These are phyloP conservation scores for Zelleria hepariella DNA, from an alignment of 2,888 invertebrate species.

Conservation along the genomic window DNA sequence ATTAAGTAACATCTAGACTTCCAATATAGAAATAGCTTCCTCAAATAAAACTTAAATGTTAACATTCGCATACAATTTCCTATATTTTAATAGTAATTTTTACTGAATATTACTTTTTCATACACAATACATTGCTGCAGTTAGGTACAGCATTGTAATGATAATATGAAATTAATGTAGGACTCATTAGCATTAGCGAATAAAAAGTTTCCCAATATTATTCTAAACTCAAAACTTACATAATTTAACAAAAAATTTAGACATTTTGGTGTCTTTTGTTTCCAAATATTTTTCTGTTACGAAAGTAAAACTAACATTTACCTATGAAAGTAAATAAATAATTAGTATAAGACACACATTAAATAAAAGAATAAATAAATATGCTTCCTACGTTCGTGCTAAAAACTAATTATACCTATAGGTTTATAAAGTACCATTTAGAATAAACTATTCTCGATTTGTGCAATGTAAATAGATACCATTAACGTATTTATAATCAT, in stretches of 20 bases:
- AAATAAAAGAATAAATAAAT: conserved; percentile 10
- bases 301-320: not conserved
- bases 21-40: too few relatives aligned
- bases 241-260: not conserved
- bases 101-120: not conserved
- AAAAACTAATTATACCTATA: conserved; percentile 21
- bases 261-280: not conserved
- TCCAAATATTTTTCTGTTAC: not conserved
- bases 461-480: conserved; percentile 41
- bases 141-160: not conserved
- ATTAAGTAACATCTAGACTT: not conserved
- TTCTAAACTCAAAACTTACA: not conserved
- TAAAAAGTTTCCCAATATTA: not conserved
- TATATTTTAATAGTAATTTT: too few relatives aligned
- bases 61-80: too few relatives aligned
- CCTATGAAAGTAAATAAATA: not conserved
- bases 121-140: not conserved
- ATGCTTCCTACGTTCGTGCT: conserved; percentile 47
- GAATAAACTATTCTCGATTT: conserved; percentile 18
- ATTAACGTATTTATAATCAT: conserved; percentile 13
- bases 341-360: not conserved
- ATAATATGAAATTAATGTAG: not conserved
- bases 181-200: not conserved
- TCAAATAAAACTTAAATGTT: too few relatives aligned
- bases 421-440: conserved; percentile 12